Evolutionary conservation across 2,888 invertebrate genomes (phyloP).

Genomic region (Philereme transversata): DNA sequence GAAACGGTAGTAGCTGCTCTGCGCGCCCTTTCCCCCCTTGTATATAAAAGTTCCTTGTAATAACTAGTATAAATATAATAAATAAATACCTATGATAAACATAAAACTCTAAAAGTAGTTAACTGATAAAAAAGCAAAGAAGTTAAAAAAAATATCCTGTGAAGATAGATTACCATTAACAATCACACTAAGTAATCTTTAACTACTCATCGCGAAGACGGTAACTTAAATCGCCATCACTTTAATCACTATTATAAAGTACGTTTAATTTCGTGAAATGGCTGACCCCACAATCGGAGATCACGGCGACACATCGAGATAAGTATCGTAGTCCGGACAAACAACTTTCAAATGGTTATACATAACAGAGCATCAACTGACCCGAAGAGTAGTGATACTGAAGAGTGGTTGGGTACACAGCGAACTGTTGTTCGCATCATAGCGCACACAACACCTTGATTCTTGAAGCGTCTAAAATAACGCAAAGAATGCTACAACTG

Average conservation of each 20-base stretch:
- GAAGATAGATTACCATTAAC: too few species aligned
- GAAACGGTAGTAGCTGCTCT: too few species aligned
- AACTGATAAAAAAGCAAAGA: too few species aligned
- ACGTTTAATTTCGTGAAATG: slow-evolving; percentile 41
- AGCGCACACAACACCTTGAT: too few species aligned
- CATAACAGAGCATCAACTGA: slow-evolving; percentile 43
- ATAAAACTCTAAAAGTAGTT: too few species aligned
- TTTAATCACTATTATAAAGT: slow-evolving; percentile 33
- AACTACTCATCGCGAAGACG: slow-evolving; percentile 7
- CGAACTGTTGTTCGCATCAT: neutral
- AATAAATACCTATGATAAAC: too few species aligned
- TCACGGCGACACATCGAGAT: slow-evolving; percentile 50
- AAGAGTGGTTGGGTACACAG: neutral
- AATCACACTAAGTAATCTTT: slow-evolving; percentile 23
- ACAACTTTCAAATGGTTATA: slow-evolving; percentile 60
- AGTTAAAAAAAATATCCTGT: too few species aligned
- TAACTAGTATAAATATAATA: too few species aligned
- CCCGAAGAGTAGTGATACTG: slow-evolving; percentile 32
- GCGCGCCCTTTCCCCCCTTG: too few species aligned
- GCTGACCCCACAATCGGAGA: slow-evolving; percentile 50
- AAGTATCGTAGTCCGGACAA: slow-evolving; percentile 46
- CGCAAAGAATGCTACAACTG: too few species aligned
- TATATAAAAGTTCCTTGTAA: too few species aligned
- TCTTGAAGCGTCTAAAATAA: too few species aligned
- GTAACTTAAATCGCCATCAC: slow-evolving; percentile 26